Evolutionary conservation across 2,888 invertebrate species (phyloP), one percentile per base, ranked within the genome.

Genomic region (Lasioglossum calceatum): DNA sequence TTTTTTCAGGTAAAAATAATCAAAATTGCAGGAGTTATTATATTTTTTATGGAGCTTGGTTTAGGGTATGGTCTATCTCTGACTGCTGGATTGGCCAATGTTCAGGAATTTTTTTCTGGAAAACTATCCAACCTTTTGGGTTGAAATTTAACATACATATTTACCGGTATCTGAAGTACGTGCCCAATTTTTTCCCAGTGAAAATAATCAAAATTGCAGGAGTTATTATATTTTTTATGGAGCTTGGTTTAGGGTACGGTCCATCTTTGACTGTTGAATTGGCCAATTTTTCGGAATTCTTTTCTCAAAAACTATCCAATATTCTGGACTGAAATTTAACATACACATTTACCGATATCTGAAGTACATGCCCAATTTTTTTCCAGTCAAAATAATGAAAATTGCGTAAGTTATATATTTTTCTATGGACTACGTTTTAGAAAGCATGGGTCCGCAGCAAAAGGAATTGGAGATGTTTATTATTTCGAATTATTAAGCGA

Each of bases 281-380:
- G 4, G 16, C 14, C 14, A 47, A 14, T 16, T 0, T 47, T 47
- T 4, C 16, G 47, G 2, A 58, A 23, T n/a, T 10, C 1, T 10
- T n/a, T 4, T n/a, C n/a, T 1, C 0, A 0, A 2, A 10, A n/a
- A 58, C n/a, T 58, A 10, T n/a, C 1, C 2, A 1, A 4, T 3
- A 0, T 10, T n/a, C 10, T 1, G 10, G 0, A n/a, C 3, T 58
- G 10, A 10, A 3, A n/a, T n/a, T 58, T 0, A 7, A 10, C 4
- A 58, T 0, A n/a, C 54, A 2, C 4, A 3, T 58, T 58, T 23
- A 4, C 10, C 3, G 54, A 10, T 10, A 0, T n/a, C 3, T 3
- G 3, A 4, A 58, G 10, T 58, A 58, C 54, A 1, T 10, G 2
- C 3, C 3, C 3, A 1, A n/a, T 58, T 58, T 58, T n/a, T 44